Evolutionary conservation across 1,140 invertebrate species (phyloP), one percentile per base, ranked within the genome.

Genomic region (Fopius arisanus): DNA sequence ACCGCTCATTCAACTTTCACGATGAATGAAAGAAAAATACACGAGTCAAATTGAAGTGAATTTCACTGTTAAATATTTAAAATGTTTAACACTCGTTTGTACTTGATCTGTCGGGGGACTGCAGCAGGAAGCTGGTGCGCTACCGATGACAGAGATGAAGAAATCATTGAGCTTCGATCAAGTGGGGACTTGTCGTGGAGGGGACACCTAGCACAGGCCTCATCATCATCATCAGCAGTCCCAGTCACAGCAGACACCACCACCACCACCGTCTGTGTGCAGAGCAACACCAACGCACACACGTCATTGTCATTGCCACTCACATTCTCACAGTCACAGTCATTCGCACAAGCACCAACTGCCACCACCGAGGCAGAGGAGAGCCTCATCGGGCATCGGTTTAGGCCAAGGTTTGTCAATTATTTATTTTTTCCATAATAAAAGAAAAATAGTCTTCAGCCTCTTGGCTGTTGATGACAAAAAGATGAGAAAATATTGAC

Each of bases 141-240:
- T 91, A 75, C 89, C 90, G 81, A 90, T 91, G 87, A 89, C 90
- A 80, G 90, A 91, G 84, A 88, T 90, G 84, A 89, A 90, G 84
- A 91, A 91, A 84, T 88, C 90, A 80, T 87, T 90, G 81, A 89
- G 88, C 85, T 90, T 89, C 85, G 90, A 90, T 82, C 87, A 88
- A 81, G 86, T 84, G 79, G 80, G 73, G 71, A 80, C 78, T 77
- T 83, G 83, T 77, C 82, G 79, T 85, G 85, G 81, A 72, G 85
- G 84, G 78, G 86, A 85, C 82, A 87, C 85, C 87, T 88, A 88
- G 85, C 87, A 87, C 84, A 86, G 84, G 86, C 85, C 82, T 84
- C 83, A 81, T 80, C 80, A 77, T 82, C 84, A 82, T 77, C 84
- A 78, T 79, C 84, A 76, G 77, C 80, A 71, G 72, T 81, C 80